Evolutionary conservation across 2,888 invertebrate genomes (phyloP).

Genomic region (Conistra vaccinii): DNA sequence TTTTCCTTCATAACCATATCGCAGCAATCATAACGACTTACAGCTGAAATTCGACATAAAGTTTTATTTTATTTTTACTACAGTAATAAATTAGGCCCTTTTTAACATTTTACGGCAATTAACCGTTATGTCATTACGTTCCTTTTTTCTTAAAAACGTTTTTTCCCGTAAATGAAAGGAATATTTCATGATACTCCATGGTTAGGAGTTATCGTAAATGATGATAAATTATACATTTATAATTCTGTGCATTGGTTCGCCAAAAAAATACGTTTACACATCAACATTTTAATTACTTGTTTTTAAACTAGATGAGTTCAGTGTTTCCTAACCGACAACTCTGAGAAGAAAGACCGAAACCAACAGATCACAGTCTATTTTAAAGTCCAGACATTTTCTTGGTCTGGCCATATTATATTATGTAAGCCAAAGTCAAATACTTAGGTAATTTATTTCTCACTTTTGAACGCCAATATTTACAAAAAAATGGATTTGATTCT

Average conservation of each 20-base stretch:
- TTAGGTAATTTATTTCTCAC: no score
- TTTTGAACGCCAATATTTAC: no score
- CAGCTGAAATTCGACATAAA: constrained; percentile 25
- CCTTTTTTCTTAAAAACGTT: constrained; percentile 9
- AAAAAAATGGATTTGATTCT: no score
- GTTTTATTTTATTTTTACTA: constrained; percentile 52
- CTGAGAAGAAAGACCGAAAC: no score
- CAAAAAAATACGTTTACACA: no score
- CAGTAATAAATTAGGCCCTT: constrained; percentile 41
- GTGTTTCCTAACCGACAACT: neutral
- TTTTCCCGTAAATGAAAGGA: neutral
- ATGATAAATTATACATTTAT: neutral
- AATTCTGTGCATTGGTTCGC: neutral
- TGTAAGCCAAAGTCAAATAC: no score
- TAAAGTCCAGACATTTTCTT: neutral
- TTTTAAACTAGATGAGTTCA: neutral
- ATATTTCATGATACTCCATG: neutral
- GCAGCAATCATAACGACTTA: constrained; percentile 22
- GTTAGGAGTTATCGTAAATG: neutral
- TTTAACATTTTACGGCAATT: constrained; percentile 43
- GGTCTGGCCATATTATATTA: neutral
- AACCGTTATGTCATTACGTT: constrained; percentile 7
- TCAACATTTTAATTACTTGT: no score
- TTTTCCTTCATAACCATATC: constrained; percentile 27
- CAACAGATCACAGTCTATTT: neutral